Evolutionary conservation across 2,797 vertebrate genomes (phyloP).

Genomic region (Enteromius thamalakanensis): DNA sequence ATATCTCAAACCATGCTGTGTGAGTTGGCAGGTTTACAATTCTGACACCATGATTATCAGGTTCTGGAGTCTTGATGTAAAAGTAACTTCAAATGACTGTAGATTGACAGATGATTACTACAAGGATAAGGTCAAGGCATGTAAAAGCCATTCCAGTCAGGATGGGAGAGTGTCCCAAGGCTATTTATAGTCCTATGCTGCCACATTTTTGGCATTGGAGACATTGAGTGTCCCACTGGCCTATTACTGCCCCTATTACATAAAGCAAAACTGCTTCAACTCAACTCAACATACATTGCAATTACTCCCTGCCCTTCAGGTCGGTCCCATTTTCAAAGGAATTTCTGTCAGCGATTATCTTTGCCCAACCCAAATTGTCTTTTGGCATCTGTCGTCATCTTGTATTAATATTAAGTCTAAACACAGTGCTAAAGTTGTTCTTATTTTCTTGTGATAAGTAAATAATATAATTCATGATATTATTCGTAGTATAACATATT

Average conservation of each 20-base stretch:
- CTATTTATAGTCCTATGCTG: conserved; percentile 38
- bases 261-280: neutral
- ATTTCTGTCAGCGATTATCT: neutral
- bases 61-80: neutral
- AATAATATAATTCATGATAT: neutral
- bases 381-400: neutral
- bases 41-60: neutral
- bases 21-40: neutral
- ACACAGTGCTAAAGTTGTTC: neutral
- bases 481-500: neutral
- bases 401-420: neutral
- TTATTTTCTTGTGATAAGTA: neutral
- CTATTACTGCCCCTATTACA: conserved; percentile 3
- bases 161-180: conserved; percentile 15
- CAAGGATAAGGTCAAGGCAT: conserved; percentile 6
- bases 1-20: neutral
- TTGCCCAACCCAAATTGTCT: neutral
- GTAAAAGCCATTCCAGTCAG: conserved; percentile 15
- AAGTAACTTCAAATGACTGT: neutral
- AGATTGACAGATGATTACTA: neutral
- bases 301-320: neutral
- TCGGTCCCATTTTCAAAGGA: neutral
- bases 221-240: conserved; percentile 26
- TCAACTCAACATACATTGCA: neutral
- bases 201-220: conserved; percentile 23